Base-by-base conservation (phyloP, 2,888 invertebrate genomes). In the Idaea straminata region DNA sequence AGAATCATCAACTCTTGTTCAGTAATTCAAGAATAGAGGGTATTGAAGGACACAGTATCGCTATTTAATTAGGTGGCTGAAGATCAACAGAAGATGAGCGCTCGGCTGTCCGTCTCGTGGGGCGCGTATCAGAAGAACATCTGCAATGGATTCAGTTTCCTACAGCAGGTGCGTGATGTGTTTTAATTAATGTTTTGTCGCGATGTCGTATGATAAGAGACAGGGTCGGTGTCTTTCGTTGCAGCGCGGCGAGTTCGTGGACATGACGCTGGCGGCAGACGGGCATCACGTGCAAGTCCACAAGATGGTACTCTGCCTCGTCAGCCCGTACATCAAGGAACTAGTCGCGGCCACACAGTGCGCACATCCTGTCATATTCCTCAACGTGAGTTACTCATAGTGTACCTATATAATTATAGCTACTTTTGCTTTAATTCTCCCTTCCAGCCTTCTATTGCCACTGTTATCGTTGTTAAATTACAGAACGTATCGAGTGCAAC, bases 261-360 rank as follows among this genome's bases (percentile, higher is more conserved):
- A 92, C 70, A 88, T 92, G 89, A 92, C 92, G 0, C 68, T 92
- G 57, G 92, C 91, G 5, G 91, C 91, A 1, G 91, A 91, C 57
- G 91, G 91, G 0, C 86, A 90, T 69, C 76, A 83, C 65, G 90
- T 92, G 3, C 91, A 90, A 70, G 92, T 91, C 1, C 92, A 92
- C 64, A 87, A 90, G 74, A 74, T 92, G 61, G 80, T 92, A 10
- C 69, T 92, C 65, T 89, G 90, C 0, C 80, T 91, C 0, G 86
- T 88, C 16, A 92, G 92, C 64, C 91, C 91, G 0, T 92, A 83
- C 72, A 83, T 92, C 67, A 92, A 89, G 71, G 85, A 88, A 7
- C 75, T 91, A 2, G 86, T 92, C 35, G 72, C 82, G 2, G 84
- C 90, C 0, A 83, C 85, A 0, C 76, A 83, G 34, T 88, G 89